These are phyloP conservation scores for Ectobius pallidus DNA, from an alignment of 2,888 invertebrate species.

Conservation along the genomic window DNA sequence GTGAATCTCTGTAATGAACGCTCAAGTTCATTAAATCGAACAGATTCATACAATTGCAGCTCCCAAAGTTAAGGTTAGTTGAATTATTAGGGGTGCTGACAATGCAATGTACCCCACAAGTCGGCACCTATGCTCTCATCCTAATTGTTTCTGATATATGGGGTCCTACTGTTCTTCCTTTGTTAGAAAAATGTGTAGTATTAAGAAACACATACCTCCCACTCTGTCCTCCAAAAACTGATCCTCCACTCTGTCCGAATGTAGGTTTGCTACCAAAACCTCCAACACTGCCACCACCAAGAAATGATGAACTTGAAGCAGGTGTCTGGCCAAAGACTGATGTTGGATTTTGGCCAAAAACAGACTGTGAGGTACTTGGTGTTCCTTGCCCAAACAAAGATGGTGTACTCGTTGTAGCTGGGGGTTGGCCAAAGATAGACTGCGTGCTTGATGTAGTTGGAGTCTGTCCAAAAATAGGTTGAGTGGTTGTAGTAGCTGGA, in stretches of 20 bases:
- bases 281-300: constrained; percentile 36
- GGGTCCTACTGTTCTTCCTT: too few relatives aligned
- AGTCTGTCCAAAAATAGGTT: constrained; percentile 47
- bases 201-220: constrained; percentile 42
- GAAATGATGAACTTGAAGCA: constrained; percentile 45
- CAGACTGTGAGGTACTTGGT: constrained; percentile 36
- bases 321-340: constrained; percentile 43
- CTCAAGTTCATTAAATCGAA: too few relatives aligned
- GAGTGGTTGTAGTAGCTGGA: constrained; percentile 45
- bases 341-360: constrained; percentile 45
- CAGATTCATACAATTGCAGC: too few relatives aligned
- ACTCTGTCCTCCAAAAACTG: constrained; percentile 44
- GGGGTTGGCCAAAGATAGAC: constrained; percentile 50
- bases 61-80: too few relatives aligned
- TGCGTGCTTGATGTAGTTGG: constrained; percentile 46
- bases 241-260: constrained; percentile 53
- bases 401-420: constrained; percentile 43
- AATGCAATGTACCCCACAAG: too few relatives aligned
- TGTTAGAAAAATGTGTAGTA: too few relatives aligned
- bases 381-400: constrained; percentile 38
- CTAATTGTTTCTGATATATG: too few relatives aligned
- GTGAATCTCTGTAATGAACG: too few relatives aligned
- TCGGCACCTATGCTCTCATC: too few relatives aligned
- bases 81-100: too few relatives aligned
- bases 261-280: constrained; percentile 50